Percentiles rank a stretch among this genome's conserved stretches.
Evolutionary conservation across 1,140 invertebrate genomes (phyloP).

Genomic region (Procambarus clarkii): DNA sequence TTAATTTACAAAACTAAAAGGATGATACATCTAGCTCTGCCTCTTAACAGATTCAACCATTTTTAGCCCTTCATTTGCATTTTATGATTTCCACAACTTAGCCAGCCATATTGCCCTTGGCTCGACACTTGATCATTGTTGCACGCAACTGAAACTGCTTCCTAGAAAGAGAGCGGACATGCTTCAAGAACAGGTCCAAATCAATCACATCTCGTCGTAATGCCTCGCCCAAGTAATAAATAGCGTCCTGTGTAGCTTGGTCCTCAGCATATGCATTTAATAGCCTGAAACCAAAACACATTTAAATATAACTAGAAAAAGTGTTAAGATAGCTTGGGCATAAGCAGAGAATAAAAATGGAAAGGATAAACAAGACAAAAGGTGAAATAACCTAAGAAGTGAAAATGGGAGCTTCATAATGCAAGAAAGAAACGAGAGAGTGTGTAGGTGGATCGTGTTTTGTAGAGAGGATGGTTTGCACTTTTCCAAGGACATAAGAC

Average conservation of each 20-base stretch:
- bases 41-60: neutral
- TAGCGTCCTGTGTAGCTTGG: conserved; percentile 97
- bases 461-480: too few relatives aligned
- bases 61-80: neutral
- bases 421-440: too few relatives aligned
- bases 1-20: neutral
- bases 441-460: too few relatives aligned
- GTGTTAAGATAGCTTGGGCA: neutral
- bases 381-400: too few relatives aligned
- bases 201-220: conserved; percentile 94
- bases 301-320: neutral
- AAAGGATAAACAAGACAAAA: neutral
- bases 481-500: too few relatives aligned
- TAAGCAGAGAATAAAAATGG: neutral
- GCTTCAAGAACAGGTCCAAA: conserved; percentile 96
- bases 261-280: conserved; percentile 97
- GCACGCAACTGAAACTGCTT: conserved; percentile 97
- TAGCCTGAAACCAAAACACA: conserved; percentile 44
- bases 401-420: too few relatives aligned
- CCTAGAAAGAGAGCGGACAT: conserved; percentile 94
- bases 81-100: conserved; percentile 69
- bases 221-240: conserved; percentile 98
- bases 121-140: conserved; percentile 96
- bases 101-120: conserved; percentile 90
- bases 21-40: neutral